Base-by-base conservation (phyloP, 1,140 invertebrate species). In the Caenorhabditis remanei region DNA sequence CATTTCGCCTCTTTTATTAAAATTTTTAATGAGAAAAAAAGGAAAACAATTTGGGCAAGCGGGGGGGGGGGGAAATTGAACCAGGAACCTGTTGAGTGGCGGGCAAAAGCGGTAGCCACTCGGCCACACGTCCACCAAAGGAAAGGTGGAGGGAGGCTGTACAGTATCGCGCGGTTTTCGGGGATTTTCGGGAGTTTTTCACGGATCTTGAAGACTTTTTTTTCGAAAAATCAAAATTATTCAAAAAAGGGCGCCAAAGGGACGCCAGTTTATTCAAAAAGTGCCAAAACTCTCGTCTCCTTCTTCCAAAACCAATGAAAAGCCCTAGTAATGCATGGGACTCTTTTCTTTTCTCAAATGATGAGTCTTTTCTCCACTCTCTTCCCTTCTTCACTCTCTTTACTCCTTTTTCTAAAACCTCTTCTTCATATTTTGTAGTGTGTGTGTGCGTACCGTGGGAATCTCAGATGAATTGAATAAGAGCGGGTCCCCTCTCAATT, bases 251-350 rank as follows among this genome's bases (percentile, higher is more conserved):
- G 16, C n/a, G 14, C 4, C 16, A 5, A 58, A 3, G n/a, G n/a
- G 5, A 58, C 16, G 56, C 9, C 61, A 63, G 24, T 11, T 63
- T 14, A 2, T 14, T 16, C 50, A 53, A 53, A 63, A 63, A 63
- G 9, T 21, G 32, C 32, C 2, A 32, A 63, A 63, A 19, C 16
- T 53, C 50, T 11, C 16, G 16, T 21, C 24, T 63, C 24, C 32
- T 11, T 11, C 5, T 32, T 63, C 58, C 61, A 40, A 63, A 63
- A 63, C 61, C 61, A 63, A 63, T 63, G 71, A 50, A 79, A 79
- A 79, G 71, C 71, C 71, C 46, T 53, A 79, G 71, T 79, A 79
- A 79, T 79, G 71, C 71, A 79, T 79, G 71, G 46, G 71, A 79
- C 71, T 53, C 46, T 79, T 32, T 7, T n/a, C 43, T 46, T 46